Conservation (phyloP, 1,140 invertebrate species). For the Cataglyphis hispanica region DNA sequence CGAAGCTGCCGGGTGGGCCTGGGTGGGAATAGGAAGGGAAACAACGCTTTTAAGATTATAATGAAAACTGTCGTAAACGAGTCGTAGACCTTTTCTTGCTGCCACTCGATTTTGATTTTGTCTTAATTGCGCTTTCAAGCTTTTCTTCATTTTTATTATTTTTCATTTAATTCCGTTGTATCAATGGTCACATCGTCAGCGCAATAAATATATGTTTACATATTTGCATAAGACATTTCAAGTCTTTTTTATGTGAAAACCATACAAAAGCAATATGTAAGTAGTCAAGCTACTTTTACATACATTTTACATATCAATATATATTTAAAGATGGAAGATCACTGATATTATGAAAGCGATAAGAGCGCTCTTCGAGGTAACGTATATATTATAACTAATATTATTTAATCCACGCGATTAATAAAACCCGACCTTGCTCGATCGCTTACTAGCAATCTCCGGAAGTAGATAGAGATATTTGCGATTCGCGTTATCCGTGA, state of each 20-base stretch:
- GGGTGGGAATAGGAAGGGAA: slow-evolving; percentile 37
- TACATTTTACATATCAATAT: not conserved
- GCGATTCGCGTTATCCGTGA: not conserved
- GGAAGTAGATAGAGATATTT: slow-evolving; percentile 45
- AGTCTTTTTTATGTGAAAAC: not conserved
- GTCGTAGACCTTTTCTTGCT: not conserved
- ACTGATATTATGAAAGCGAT: slow-evolving; percentile 16
- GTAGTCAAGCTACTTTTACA: no score
- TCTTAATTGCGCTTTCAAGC: not conserved
- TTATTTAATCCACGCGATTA: slow-evolving; percentile 13
- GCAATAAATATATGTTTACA: not conserved
- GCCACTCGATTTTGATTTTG: slow-evolving; percentile 12
- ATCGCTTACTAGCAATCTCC: not conserved
- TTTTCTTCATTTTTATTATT: slow-evolving; percentile 25
- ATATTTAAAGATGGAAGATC: not conserved
- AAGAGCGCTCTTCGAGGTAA: not conserved
- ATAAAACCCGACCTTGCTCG: not conserved
- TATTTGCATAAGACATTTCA: not conserved
- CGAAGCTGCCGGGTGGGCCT: slow-evolving; percentile 20
- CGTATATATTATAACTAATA: not conserved
- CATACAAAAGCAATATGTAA: no score
- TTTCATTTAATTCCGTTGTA: not conserved
- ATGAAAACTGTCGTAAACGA: slow-evolving; percentile 31
- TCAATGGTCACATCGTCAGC: not conserved
- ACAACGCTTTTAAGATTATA: slow-evolving; percentile 37